Percentiles rank a stretch among this genome's conserved stretches.
Evolutionary conservation across 2,888 invertebrate genomes (phyloP).

Genomic region (Mactromeris polynyma): DNA sequence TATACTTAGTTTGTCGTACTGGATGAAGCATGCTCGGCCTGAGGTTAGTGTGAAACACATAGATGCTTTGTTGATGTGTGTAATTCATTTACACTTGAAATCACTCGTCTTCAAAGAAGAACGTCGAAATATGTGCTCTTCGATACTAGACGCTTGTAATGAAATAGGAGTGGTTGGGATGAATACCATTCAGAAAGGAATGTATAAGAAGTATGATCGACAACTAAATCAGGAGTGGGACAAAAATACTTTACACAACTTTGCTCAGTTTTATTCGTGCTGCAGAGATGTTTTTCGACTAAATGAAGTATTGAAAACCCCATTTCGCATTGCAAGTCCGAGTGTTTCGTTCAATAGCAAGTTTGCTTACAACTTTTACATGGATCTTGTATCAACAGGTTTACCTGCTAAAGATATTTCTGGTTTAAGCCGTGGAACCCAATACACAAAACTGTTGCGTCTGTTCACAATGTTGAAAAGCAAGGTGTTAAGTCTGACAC

Average conservation of each 20-base stretch:
- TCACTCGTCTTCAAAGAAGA: background rate
- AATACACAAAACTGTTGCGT: background rate
- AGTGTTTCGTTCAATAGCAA: background rate
- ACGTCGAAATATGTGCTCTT: background rate
- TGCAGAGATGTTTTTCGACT: background rate
- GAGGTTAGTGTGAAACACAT: background rate
- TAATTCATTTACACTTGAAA: background rate
- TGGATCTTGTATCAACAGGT: background rate
- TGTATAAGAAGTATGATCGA: background rate
- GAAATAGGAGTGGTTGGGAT: background rate
- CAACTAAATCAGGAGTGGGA: background rate
- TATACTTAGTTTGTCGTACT: background rate
- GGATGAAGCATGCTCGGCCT: background rate
- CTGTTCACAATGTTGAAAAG: background rate
- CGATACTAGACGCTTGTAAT: background rate
- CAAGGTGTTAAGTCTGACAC: background rate
- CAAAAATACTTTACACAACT: background rate
- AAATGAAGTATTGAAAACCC: background rate
- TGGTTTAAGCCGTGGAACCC: background rate
- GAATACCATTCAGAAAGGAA: background rate
- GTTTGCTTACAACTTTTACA: background rate
- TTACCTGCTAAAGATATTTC: background rate
- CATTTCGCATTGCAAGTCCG: background rate
- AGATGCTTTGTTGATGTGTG: slow-evolving; percentile 2
- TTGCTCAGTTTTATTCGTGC: background rate